Conservation (phyloP, 2,113 vertebrate genomes). For the Neodontobutis hainanensis region DNA sequence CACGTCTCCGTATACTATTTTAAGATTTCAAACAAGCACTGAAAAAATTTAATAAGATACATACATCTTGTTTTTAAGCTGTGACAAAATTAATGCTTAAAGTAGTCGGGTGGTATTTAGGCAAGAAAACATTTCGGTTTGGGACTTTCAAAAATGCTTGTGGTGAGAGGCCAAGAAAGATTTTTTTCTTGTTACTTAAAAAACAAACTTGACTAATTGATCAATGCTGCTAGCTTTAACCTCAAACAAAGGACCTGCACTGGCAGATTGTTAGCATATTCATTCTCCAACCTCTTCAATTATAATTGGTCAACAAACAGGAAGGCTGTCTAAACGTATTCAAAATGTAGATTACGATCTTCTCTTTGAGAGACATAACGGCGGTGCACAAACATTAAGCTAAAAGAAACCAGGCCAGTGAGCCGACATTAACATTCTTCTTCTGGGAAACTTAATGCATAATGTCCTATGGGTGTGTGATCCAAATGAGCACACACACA, state of each 20-base stretch:
- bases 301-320: neutral
- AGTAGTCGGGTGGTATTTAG: no score
- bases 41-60: neutral
- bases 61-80: neutral
- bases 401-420: constrained; percentile 39
- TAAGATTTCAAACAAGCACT: neutral
- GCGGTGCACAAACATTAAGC: constrained; percentile 9
- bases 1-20: neutral
- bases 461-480: constrained; percentile 29
- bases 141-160: no score
- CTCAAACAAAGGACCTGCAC: neutral
- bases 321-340: constrained; percentile 21
- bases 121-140: no score
- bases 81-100: no score
- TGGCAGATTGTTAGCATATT: neutral
- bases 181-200: no score
- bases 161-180: no score
- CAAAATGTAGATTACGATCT: constrained; percentile 19
- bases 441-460: constrained; percentile 32
- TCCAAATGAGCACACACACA: constrained; percentile 25
- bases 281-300: neutral
- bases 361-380: constrained; percentile 3
- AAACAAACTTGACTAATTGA: no score
- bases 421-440: constrained; percentile 39
- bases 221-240: no score